These are phyloP conservation scores for Polypedilum pembai DNA, from an alignment of 1,140 invertebrate species.

Conservation along the genomic window DNA sequence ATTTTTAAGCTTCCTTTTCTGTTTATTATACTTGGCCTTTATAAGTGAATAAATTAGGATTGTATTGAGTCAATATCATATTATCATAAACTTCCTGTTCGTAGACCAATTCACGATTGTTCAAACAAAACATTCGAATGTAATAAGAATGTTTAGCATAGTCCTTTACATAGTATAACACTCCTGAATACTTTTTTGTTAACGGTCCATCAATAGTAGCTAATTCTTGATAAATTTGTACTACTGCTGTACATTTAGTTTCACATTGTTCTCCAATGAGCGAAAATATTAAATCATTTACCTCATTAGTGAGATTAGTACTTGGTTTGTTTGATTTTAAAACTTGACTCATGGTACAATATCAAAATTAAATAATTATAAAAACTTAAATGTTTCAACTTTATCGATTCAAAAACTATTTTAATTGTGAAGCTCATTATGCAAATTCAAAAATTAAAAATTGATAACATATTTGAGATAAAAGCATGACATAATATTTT, in stretches of 20 bases:
- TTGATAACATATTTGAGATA: too few species aligned
- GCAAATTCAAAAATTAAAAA: too few species aligned
- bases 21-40: slow-evolving; percentile 75
- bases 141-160: slow-evolving; percentile 82
- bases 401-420: too few species aligned
- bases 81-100: slow-evolving; percentile 91
- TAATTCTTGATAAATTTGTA: slow-evolving; percentile 80
- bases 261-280: slow-evolving; percentile 72
- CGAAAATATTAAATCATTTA: slow-evolving; percentile 76
- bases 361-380: too few species aligned
- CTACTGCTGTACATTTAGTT: slow-evolving; percentile 77
- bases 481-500: too few species aligned
- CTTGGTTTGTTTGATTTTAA: too few species aligned
- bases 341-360: too few species aligned
- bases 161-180: slow-evolving; percentile 88
- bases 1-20: too few species aligned
- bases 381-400: too few species aligned
- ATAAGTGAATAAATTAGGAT: slow-evolving; percentile 83
- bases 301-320: slow-evolving; percentile 68
- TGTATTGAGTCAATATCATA: slow-evolving; percentile 76
- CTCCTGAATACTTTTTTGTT: slow-evolving; percentile 74
- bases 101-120: slow-evolving; percentile 69
- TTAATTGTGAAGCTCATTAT: too few species aligned
- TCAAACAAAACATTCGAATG: slow-evolving; percentile 78
- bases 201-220: slow-evolving; percentile 71